These are phyloP conservation scores for Diloba caeruleocephala DNA, from an alignment of 2,888 invertebrate species.

Conservation along the genomic window DNA sequence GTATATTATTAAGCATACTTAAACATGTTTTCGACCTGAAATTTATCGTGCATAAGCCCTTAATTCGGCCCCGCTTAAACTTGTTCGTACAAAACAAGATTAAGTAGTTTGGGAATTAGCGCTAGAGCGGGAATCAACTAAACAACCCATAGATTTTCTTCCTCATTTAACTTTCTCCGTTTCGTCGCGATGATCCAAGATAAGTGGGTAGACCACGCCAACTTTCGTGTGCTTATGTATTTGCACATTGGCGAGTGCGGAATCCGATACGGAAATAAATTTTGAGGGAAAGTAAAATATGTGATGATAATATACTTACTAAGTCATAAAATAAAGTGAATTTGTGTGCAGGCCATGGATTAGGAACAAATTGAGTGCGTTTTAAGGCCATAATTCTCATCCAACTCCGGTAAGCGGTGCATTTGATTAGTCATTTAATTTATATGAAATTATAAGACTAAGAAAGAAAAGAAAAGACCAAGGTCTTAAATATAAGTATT, in stretches of 20 bases:
- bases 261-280: constrained; percentile 1
- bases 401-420: no score
- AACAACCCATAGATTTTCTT: constrained; percentile 79
- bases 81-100: constrained; percentile 63
- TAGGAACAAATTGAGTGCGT: no score
- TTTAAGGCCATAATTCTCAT: no score
- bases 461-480: no score
- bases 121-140: constrained; percentile 69
- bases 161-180: constrained; percentile 78
- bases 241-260: constrained; percentile 3
- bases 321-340: no score
- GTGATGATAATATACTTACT: no score
- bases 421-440: no score
- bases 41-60: background rate
- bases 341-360: no score
- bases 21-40: no score
- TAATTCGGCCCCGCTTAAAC: constrained; percentile 58
- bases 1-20: no score
- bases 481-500: no score
- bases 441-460: no score
- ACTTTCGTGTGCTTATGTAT: constrained; percentile 47
- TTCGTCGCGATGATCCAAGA: constrained; percentile 60
- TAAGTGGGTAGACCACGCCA: constrained; percentile 62
- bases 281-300: background rate
- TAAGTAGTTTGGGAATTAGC: constrained; percentile 78